Evolutionary conservation across 2,113 vertebrate species (phyloP).

Genomic region (Embiotoca jacksoni): DNA sequence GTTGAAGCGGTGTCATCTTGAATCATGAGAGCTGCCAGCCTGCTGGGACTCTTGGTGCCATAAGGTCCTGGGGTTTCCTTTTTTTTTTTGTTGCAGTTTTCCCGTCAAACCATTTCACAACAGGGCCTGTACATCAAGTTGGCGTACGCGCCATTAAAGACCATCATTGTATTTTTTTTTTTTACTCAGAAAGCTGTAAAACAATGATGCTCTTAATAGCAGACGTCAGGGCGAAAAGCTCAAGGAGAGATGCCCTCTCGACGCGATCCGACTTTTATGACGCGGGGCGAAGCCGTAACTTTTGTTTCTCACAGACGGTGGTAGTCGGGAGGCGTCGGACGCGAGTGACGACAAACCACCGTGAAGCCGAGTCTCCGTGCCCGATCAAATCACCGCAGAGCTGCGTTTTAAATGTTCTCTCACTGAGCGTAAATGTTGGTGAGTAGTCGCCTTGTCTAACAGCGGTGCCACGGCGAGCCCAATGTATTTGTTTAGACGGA

Average conservation of each 20-base stretch:
- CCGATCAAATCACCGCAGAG: constrained; percentile 36
- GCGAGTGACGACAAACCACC: constrained; percentile 71
- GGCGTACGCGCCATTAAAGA: constrained; percentile 30
- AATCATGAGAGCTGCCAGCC: constrained; percentile 62
- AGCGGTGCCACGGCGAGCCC: constrained; percentile 29
- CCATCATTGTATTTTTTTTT: constrained; percentile 21
- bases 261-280: constrained; percentile 56
- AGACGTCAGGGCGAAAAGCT: constrained; percentile 19
- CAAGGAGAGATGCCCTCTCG: constrained; percentile 40
- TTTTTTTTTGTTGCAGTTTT: constrained; percentile 20
- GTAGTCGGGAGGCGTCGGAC: constrained; percentile 36
- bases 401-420: constrained; percentile 57
- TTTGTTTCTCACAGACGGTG: constrained; percentile 20
- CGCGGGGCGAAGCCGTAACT: constrained; percentile 42
- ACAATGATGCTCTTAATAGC: constrained; percentile 19
- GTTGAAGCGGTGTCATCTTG: constrained; percentile 62
- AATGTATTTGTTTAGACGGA: constrained; percentile 63
- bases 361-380: constrained; percentile 48
- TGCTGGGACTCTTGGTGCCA: constrained; percentile 69
- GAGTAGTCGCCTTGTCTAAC: constrained; percentile 51
- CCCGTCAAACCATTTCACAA: constrained; percentile 60
- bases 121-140: constrained; percentile 46
- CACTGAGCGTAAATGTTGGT: constrained; percentile 52
- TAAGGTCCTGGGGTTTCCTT: constrained; percentile 65
- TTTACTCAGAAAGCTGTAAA: constrained; percentile 44